Percentiles rank a stretch among this genome's conserved stretches.
These are phyloP conservation scores for Mustela nigripes DNA, from an alignment of 2,113 vertebrate genomes.

Conservation along the genomic window DNA sequence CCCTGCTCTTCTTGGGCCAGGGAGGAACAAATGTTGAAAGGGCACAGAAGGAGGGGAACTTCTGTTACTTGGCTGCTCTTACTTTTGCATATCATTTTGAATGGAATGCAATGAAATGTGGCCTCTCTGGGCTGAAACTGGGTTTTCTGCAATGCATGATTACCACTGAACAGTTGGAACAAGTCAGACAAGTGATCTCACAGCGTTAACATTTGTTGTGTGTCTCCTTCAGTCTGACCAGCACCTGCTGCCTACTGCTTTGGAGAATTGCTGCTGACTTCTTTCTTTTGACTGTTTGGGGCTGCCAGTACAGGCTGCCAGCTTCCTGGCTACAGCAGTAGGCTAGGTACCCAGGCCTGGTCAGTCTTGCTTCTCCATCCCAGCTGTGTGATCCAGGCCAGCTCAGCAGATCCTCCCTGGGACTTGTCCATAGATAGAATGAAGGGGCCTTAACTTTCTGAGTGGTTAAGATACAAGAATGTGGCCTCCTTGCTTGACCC, in stretches of 20 bases:
- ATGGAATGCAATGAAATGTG: background rate
- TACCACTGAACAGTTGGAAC: background rate
- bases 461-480: background rate
- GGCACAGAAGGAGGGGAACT: background rate
- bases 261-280: background rate
- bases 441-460: background rate
- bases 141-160: background rate
- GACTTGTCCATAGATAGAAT: background rate
- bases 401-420: background rate
- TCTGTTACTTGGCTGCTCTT: background rate
- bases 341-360: background rate
- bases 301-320: background rate
- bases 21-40: background rate
- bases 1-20: background rate
- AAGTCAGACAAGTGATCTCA: background rate
- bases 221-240: background rate
- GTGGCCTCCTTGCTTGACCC: background rate
- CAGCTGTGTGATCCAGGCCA: background rate
- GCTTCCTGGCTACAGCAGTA: background rate
- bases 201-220: background rate
- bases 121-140: background rate
- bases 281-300: background rate
- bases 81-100: background rate
- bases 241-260: background rate
- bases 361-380: background rate